These are phyloP conservation scores for Alcis repandata DNA, from an alignment of 2,888 invertebrate species.

Conservation along the genomic window DNA sequence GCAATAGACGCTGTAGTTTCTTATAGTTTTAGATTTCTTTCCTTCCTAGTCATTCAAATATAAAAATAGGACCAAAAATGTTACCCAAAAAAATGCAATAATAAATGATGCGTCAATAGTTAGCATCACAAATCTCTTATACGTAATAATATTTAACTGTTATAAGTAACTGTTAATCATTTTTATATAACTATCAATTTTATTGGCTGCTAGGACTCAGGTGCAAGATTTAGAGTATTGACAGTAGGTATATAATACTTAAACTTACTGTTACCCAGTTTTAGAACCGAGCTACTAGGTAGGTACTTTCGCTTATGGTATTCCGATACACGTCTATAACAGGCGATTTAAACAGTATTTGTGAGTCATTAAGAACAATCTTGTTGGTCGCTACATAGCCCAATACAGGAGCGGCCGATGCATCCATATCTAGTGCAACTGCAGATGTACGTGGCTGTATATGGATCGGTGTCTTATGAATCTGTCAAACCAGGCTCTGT, in stretches of 20 bases:
- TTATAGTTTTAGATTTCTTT: conserved; percentile 52
- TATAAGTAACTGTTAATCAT: conserved; percentile 63
- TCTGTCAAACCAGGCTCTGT: no score
- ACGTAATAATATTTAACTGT: conserved; percentile 63
- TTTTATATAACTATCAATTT: conserved; percentile 61
- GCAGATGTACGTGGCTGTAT: no score
- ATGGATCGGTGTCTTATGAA: no score
- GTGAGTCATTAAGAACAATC: no score
- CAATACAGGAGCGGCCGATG: no score
- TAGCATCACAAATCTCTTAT: conserved; percentile 65
- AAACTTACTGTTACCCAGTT: background rate
- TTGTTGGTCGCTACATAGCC: no score
- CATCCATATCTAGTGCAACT: no score
- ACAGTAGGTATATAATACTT: background rate
- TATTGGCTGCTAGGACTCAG: conserved; percentile 52
- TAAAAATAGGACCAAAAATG: conserved; percentile 63
- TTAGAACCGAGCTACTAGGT: no score
- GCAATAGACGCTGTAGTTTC: conserved; percentile 55
- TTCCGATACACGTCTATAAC: background rate
- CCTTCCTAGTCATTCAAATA: conserved; percentile 49
- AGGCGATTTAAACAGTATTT: no score
- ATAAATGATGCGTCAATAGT: conserved; percentile 51
- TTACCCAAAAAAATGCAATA: conserved; percentile 52
- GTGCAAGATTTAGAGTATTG: conserved; percentile 41
- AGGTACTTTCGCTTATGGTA: background rate